A percentile compares a stretch with the other conserved stretches of the same genome.
Conservation (phyloP, 92 coral and sea anemone genomes). For the Heliopora coerulea region DNA sequence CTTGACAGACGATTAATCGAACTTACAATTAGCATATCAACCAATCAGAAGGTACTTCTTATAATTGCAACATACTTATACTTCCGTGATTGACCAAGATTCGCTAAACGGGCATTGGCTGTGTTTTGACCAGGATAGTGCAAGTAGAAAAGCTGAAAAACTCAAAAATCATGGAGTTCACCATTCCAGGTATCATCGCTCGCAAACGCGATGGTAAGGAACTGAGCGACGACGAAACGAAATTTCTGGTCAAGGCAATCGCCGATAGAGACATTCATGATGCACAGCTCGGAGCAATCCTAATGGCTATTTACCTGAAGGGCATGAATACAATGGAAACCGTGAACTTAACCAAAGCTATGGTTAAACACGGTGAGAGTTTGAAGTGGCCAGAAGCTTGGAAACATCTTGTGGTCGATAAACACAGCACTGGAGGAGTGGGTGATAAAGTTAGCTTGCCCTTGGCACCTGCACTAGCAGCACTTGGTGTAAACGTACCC, state of each 20-base stretch:
- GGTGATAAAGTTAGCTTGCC: conserved; percentile 91
- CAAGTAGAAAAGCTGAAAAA: too few species aligned
- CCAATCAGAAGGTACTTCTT: too few species aligned
- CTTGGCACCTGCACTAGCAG: conserved; percentile 84
- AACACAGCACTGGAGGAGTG: conserved; percentile 96
- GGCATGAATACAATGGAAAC: conserved; percentile 81
- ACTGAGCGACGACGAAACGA: conserved; percentile 61
- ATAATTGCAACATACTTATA: too few species aligned
- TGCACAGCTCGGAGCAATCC: conserved; percentile 90
- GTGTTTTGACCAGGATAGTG: too few species aligned
- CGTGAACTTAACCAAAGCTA: conserved; percentile 74
- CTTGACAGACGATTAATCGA: too few species aligned
- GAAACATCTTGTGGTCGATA: conserved; percentile 73
- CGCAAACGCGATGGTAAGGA: conserved; percentile 73
- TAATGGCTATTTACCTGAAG: conserved; percentile 87
- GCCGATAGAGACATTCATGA: conserved; percentile 53
- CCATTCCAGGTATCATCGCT: conserved; percentile 64
- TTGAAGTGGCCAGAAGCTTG: conserved; percentile 84
- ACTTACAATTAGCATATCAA: too few species aligned
- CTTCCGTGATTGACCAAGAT: too few species aligned
- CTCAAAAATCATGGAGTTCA: not conserved
- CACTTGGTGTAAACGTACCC: conserved; percentile 81
- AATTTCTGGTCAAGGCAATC: conserved; percentile 57
- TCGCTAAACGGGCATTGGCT: too few species aligned
- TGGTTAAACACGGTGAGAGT: conserved; percentile 69